Percentiles rank a stretch among this genome's conserved stretches.
Conservation (phyloP, 2,888 invertebrate species). For the Brachypterus glaber region DNA sequence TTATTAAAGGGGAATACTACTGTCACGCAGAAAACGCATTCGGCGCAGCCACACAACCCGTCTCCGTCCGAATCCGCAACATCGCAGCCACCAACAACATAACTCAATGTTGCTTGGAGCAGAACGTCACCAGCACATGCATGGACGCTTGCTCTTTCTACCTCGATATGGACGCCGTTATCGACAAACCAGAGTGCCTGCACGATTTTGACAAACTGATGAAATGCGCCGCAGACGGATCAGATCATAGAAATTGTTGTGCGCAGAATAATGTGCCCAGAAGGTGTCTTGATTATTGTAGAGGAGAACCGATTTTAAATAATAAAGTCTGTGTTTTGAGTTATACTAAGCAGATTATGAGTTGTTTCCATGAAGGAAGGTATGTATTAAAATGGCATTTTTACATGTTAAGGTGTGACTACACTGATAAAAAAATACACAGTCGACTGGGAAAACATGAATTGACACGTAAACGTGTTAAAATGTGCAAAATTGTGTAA, state of each 20-base stretch:
- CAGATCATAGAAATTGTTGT: constrained; percentile 78
- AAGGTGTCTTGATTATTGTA: constrained; percentile 74
- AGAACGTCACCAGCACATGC: constrained; percentile 70
- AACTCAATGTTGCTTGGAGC: constrained; percentile 69
- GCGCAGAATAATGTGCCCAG: constrained; percentile 70
- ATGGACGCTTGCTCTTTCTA: constrained; percentile 78
- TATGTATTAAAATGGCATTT: constrained; percentile 10
- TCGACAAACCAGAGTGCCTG: constrained; percentile 71
- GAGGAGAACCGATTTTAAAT: constrained; percentile 61
- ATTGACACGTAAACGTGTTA: too few species aligned
- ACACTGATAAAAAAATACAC: too few species aligned
- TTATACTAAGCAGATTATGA: constrained; percentile 64
- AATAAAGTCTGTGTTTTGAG: constrained; percentile 59
- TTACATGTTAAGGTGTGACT: not conserved
- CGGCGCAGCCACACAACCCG: constrained; percentile 58
- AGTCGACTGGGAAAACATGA: too few species aligned
- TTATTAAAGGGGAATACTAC: constrained; percentile 76
- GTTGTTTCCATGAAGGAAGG: constrained; percentile 68
- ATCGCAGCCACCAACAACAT: constrained; percentile 58
- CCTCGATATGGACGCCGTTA: constrained; percentile 72
- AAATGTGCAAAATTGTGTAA: too few species aligned
- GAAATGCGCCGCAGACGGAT: constrained; percentile 75
- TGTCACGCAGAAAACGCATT: constrained; percentile 80
- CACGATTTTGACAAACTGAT: constrained; percentile 76
- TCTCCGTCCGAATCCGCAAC: constrained; percentile 60